Percentiles rank a stretch among this genome's conserved stretches.
These are phyloP conservation scores for Gadus macrocephalus DNA, from an alignment of 2,113 vertebrate species.

Conservation along the genomic window DNA sequence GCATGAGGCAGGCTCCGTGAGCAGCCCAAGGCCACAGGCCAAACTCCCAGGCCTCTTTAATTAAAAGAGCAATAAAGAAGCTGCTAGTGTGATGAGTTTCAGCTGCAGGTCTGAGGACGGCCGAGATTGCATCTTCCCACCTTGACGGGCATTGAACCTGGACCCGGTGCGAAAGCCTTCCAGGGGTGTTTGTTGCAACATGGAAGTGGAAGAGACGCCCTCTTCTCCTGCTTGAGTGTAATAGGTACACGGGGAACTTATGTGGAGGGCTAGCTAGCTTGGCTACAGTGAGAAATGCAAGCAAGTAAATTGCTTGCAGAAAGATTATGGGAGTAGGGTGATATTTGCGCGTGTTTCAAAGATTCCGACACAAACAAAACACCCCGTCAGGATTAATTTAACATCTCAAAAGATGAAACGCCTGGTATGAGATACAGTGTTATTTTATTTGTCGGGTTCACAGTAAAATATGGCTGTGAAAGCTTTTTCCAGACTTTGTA, in stretches of 20 bases:
- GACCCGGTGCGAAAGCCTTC: neutral
- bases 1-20: constrained; percentile 39
- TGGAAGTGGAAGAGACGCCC: neutral
- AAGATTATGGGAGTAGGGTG: neutral
- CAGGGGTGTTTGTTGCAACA: constrained; percentile 14
- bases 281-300: neutral
- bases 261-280: too few relatives aligned
- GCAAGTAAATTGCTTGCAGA: neutral
- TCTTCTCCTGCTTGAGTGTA: too few relatives aligned
- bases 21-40: constrained; percentile 27
- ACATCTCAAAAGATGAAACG: constrained; percentile 1
- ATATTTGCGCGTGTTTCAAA: neutral
- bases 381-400: neutral
- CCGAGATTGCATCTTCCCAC: constrained; percentile 8
- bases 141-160: neutral
- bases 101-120: constrained; percentile 16
- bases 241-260: too few relatives aligned
- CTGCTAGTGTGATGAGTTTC: constrained; percentile 23
- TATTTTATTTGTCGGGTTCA: constrained; percentile 19
- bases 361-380: constrained; percentile 3
- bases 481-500: constrained; percentile 1
- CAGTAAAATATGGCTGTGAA: neutral
- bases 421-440: neutral
- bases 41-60: constrained; percentile 47
- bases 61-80: constrained; percentile 49